A percentile compares a stretch with the other conserved stretches of the same genome.
Conservation (phyloP, 2,113 vertebrate species). For the Apodemus sylvaticus region DNA sequence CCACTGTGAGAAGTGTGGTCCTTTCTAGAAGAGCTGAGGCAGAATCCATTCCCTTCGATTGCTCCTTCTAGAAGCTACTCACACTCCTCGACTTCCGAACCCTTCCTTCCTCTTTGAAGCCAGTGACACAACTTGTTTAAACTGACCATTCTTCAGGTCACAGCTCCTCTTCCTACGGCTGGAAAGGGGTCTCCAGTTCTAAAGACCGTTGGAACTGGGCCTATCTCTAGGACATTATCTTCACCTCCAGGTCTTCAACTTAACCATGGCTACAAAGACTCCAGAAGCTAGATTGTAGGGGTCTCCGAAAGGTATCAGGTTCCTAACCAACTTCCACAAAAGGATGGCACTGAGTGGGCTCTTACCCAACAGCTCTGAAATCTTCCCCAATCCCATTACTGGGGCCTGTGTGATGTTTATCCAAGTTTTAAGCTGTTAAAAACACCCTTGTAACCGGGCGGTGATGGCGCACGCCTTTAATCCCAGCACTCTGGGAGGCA, state of each 20-base stretch:
- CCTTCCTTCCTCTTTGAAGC: not conserved
- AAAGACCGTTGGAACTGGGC: not conserved
- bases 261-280: not conserved
- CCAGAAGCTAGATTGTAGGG: not conserved
- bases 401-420: not conserved
- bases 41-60: not conserved
- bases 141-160: not conserved
- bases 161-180: not conserved
- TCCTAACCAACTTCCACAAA: not conserved
- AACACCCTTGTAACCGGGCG: not conserved
- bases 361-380: not conserved
- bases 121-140: not conserved
- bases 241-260: not conserved
- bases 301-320: not conserved
- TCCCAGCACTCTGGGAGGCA: too few species aligned
- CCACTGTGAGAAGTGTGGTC: not conserved
- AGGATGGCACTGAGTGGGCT: too few species aligned
- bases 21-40: not conserved
- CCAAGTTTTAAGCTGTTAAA: not conserved
- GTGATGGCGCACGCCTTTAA: too few species aligned
- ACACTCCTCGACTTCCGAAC: not conserved
- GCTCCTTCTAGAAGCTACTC: not conserved
- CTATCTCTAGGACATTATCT: too few species aligned
- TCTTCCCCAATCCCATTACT: not conserved
- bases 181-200: not conserved